Percentiles rank a stretch among this genome's conserved stretches.
Evolutionary conservation across 2,797 vertebrate species (phyloP).

Genomic region (Anguilla anguilla): DNA sequence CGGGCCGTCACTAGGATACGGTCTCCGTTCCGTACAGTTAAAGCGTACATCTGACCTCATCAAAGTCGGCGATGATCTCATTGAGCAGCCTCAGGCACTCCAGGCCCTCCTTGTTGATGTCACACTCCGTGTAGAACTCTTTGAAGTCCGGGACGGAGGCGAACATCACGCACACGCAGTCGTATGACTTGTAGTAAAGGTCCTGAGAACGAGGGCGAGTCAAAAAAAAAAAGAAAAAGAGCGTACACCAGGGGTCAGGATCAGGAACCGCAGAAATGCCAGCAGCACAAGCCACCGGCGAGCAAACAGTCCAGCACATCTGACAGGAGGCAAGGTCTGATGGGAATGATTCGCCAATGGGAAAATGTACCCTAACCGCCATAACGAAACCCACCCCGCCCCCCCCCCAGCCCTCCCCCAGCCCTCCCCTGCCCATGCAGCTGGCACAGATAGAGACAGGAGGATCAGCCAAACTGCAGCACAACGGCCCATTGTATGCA

Average conservation of each 20-base stretch:
- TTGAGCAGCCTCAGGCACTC: constrained; percentile 95
- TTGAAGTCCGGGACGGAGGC: constrained; percentile 98
- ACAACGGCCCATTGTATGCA: constrained; percentile 19
- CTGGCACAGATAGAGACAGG: neutral
- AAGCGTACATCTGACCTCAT: constrained; percentile 81
- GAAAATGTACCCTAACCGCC: neutral
- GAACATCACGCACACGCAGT: constrained; percentile 99
- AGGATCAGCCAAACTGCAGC: neutral
- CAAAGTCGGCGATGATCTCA: constrained; percentile 97
- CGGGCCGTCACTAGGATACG: neutral
- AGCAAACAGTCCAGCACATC: neutral
- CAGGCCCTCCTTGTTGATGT: constrained; percentile 97
- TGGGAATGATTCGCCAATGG: neutral
- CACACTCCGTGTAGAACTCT: constrained; percentile 98
- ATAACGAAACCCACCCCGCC: neutral
- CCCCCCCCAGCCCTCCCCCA: too few relatives aligned
- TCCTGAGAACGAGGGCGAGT: constrained; percentile 72
- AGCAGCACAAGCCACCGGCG: neutral
- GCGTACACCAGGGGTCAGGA: too few relatives aligned
- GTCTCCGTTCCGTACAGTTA: too few relatives aligned
- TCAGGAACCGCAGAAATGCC: neutral
- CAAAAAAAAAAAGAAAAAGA: neutral
- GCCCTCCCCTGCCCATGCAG: neutral
- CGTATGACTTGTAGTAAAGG: constrained; percentile 96
- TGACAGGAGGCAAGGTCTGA: neutral